Conservation (phyloP, 2,113 vertebrate species). For the Thunnus thynnus region DNA sequence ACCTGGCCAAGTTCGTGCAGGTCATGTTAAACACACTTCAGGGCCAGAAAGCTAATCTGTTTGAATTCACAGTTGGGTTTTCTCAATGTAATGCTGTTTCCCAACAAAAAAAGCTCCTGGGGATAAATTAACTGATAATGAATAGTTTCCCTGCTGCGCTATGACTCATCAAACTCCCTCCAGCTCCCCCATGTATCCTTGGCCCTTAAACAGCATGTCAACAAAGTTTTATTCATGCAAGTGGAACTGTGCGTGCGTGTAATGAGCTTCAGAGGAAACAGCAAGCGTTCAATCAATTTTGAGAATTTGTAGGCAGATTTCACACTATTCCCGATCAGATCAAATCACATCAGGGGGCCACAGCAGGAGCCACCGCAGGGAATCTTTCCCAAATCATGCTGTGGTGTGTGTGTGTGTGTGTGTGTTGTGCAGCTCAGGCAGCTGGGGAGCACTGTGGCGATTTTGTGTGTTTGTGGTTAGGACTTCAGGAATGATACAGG, state of each 20-base stretch:
- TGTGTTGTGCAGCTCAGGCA: not conserved
- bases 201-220: constrained; percentile 39
- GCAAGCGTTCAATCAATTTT: constrained; percentile 32
- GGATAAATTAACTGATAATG: constrained; percentile 63
- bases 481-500: not conserved
- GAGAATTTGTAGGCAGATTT: constrained; percentile 48
- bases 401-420: not conserved
- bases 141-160: constrained; percentile 50
- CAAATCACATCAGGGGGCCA: constrained; percentile 33
- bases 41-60: constrained; percentile 8
- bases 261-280: constrained; percentile 28
- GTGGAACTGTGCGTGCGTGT: not conserved
- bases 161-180: constrained; percentile 54
- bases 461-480: not conserved
- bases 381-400: not conserved
- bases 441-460: not conserved
- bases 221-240: constrained; percentile 7
- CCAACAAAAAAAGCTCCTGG: constrained; percentile 50
- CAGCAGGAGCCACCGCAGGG: constrained; percentile 41
- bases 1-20: not conserved
- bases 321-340: constrained; percentile 39
- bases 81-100: constrained; percentile 26
- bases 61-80: constrained; percentile 2
- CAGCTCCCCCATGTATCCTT: constrained; percentile 41
- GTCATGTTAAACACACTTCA: constrained; percentile 26